Evolutionary conservation across 2,113 vertebrate species (phyloP).

Genomic region (Crypturellus undulatus): DNA sequence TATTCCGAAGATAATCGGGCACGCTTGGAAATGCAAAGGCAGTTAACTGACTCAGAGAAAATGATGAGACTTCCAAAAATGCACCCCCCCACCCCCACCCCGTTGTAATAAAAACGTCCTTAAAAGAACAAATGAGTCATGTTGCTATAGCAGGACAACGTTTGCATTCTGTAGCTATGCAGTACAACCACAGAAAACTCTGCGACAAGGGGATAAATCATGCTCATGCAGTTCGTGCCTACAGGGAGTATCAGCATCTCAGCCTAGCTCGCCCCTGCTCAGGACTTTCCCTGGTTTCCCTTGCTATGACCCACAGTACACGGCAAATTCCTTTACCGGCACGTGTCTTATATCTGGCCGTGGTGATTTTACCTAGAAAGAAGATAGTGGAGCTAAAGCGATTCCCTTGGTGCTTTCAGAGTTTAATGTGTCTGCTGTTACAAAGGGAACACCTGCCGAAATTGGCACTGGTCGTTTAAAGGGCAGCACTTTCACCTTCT

Average conservation of each 20-base stretch:
- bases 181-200: slow-evolving; percentile 21
- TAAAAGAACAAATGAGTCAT: slow-evolving; percentile 59
- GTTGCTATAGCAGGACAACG: slow-evolving; percentile 43
- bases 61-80: slow-evolving; percentile 42
- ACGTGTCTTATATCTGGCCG: background rate
- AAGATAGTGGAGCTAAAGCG: background rate
- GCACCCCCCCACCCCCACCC: background rate
- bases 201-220: background rate
- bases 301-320: background rate
- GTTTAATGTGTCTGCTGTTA: background rate
- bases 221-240: background rate
- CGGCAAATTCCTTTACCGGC: background rate
- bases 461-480: background rate
- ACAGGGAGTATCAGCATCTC: background rate
- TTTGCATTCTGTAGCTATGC: background rate
- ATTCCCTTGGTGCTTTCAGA: background rate
- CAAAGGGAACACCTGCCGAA: background rate
- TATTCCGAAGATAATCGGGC: slow-evolving; percentile 41
- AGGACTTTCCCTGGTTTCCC: background rate
- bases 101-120: slow-evolving; percentile 28
- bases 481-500: background rate
- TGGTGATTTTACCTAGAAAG: background rate
- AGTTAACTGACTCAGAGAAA: slow-evolving; percentile 48
- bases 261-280: background rate
- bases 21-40: background rate